Evolutionary conservation across 2,113 vertebrate species (phyloP), one percentile per base, ranked within the genome.

Genomic region (Nannospalax galili): DNA sequence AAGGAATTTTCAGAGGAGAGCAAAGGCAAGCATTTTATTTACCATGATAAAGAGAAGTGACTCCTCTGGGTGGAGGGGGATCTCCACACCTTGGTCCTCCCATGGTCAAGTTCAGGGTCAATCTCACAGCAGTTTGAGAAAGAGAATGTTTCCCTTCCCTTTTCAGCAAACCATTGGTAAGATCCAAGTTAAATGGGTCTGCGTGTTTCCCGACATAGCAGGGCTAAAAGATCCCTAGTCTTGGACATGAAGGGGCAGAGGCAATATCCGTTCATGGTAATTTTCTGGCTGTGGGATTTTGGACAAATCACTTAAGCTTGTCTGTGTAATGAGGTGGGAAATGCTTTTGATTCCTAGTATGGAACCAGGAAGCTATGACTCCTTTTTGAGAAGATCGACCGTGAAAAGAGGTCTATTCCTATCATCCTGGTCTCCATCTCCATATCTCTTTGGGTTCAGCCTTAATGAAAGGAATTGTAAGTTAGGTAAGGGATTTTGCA

Each of bases 321-420:
- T 52, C 65, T 73, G 73, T 69, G 93, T 94, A 88, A 96, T 70
- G 64, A 96, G 81, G 88, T 93, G 87, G 4, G 1, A 65, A 81
- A 97, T 58, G 37, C 48, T 58, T 84, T 58, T 84, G 86, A 74
- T 37, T 96, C n/a, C 79, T 62, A 35, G 19, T 42, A 75, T 80
- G 70, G 77, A 93, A 77, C 79, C 90, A 60, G 93, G 84, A 91
- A 81, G 62, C n/a, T 35, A 28, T 32, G n/a, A 81, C 35, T 90
- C 24, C 17, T 30, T 91, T 92, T 69, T 20, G 86, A 93, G 79
- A 72, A 92, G 26, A 87, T 64, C 72, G 84, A n/a, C 67, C 65
- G 65, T 64, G 58, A 90, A 90, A 22, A 82, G 56, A 69, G 45
- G 72, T 87, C 78, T 15, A 6, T 86, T 72, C 84, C 86, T 88